Conservation (phyloP, 1,140 invertebrate species). For the Wiebesia pumilae region DNA sequence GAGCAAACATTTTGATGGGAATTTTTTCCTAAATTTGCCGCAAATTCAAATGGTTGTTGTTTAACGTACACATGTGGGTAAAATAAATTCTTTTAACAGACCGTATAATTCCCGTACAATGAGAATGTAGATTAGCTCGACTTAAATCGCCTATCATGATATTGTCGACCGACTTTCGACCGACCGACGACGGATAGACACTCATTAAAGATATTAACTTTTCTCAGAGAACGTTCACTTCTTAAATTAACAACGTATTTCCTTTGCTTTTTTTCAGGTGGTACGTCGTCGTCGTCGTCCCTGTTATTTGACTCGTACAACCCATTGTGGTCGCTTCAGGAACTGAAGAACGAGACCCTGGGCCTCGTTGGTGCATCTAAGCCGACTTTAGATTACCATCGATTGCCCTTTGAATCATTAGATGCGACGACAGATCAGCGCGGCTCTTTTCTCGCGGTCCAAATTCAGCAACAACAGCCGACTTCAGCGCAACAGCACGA, state of each 20-base stretch:
- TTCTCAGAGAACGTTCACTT: background rate
- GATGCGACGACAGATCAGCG: background rate
- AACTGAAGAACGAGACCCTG: conserved; percentile 31
- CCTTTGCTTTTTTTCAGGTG: conserved; percentile 22
- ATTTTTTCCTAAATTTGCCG: no score
- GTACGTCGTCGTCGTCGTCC: conserved; percentile 5
- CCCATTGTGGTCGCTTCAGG: conserved; percentile 39
- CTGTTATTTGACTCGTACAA: conserved; percentile 26
- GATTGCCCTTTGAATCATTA: background rate
- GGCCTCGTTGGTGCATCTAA: background rate
- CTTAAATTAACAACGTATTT: background rate
- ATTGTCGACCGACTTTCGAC: background rate
- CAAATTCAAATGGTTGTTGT: no score
- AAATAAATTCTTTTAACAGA: no score
- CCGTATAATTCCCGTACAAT: no score
- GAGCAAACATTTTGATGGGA: no score
- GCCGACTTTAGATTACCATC: conserved; percentile 1
- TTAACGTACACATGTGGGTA: no score
- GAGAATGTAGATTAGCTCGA: background rate
- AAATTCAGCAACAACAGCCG: background rate
- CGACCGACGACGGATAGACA: background rate
- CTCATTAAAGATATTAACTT: background rate
- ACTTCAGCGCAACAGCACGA: background rate
- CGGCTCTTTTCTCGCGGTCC: background rate
- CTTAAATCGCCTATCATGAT: background rate